Evolutionary conservation across 1,140 invertebrate species (phyloP).

Genomic region (Drosophila sp.): DNA sequence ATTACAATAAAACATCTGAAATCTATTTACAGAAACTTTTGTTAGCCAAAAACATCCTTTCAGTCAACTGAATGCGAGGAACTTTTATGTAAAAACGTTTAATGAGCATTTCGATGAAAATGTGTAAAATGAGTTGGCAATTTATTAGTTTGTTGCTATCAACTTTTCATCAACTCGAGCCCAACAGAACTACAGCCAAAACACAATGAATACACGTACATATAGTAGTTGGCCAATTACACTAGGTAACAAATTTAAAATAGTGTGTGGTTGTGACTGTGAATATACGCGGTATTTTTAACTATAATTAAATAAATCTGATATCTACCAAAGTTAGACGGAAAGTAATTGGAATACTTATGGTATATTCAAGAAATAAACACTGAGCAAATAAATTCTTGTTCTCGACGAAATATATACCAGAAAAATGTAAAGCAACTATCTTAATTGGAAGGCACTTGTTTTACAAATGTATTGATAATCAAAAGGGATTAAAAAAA

Average conservation of each 20-base stretch:
- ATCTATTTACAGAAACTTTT: conserved; percentile 32
- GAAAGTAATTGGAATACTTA: too few species aligned
- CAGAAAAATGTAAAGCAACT: too few species aligned
- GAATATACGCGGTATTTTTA: too few species aligned
- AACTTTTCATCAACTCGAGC: conserved; percentile 16
- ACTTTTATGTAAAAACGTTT: conserved; percentile 66
- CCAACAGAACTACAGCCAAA: conserved; percentile 11
- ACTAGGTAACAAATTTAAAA: conserved; percentile 3
- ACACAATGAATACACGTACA: conserved; percentile 12
- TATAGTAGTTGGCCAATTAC: conserved; percentile 7
- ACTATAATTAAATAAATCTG: too few species aligned
- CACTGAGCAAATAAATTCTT: too few species aligned
- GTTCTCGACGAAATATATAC: too few species aligned
- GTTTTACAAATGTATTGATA: too few species aligned
- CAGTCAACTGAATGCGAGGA: conserved; percentile 16
- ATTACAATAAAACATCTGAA: conserved; percentile 55
- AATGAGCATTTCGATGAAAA: conserved; percentile 70
- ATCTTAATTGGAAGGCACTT: too few species aligned
- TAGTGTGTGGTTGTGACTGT: too few species aligned
- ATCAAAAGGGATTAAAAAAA: too few species aligned
- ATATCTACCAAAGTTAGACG: neutral
- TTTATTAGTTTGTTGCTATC: conserved; percentile 20
- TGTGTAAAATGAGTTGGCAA: conserved; percentile 58
- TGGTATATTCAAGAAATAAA: too few species aligned
- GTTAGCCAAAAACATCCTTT: neutral